These are phyloP conservation scores for Oryzias curvinotus DNA, from an alignment of 2,113 vertebrate genomes.

Conservation along the genomic window DNA sequence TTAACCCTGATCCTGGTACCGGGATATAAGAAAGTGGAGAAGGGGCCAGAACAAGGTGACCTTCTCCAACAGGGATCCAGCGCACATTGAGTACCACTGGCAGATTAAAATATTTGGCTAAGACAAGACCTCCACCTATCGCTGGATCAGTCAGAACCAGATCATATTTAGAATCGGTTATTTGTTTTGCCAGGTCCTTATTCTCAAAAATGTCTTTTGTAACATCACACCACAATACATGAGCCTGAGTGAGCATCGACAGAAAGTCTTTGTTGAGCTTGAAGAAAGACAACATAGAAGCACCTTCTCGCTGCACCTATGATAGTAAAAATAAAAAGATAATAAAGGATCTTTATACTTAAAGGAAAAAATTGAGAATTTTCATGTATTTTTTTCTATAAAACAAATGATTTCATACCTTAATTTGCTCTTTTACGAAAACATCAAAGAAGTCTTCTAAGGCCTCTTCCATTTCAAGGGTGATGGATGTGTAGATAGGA, in stretches of 20 bases:
- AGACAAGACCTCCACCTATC: constrained; percentile 49
- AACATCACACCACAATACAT: constrained; percentile 5
- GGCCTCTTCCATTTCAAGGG: neutral
- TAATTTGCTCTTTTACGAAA: constrained; percentile 33
- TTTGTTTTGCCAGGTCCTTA: constrained; percentile 25
- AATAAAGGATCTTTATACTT: neutral
- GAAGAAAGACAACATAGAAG: constrained; percentile 45
- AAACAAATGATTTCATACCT: constrained; percentile 4
- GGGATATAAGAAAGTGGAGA: constrained; percentile 76
- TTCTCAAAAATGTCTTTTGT: constrained; percentile 49
- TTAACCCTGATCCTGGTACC: constrained; percentile 64
- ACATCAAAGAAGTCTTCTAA: constrained; percentile 58
- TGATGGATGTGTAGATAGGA: constrained; percentile 51
- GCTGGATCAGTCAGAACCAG: constrained; percentile 73
- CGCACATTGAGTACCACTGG: constrained; percentile 74
- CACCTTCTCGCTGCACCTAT: constrained; percentile 33
- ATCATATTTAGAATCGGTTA: constrained; percentile 63
- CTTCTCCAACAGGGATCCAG: constrained; percentile 71
- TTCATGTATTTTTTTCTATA: neutral
- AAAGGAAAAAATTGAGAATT: no score
- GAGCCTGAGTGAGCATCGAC: neutral
- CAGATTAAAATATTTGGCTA: constrained; percentile 72
- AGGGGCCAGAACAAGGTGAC: constrained; percentile 69
- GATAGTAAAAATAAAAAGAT: neutral
- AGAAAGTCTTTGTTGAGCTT: constrained; percentile 40